Evolutionary conservation across 2,888 invertebrate genomes (phyloP).

Genomic region (Spodoptera exigua): DNA sequence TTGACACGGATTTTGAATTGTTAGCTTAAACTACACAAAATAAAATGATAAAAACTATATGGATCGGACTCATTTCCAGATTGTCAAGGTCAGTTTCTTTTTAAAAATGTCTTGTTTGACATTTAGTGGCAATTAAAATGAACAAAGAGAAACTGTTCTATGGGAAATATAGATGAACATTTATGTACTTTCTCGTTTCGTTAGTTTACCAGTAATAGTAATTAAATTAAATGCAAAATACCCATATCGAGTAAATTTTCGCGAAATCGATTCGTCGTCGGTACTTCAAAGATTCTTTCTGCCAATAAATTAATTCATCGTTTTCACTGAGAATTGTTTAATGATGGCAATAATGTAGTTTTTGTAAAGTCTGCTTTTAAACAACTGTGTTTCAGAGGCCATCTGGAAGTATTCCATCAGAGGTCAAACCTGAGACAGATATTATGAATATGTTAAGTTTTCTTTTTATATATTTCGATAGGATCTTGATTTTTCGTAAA

Average conservation of each 20-base stretch:
- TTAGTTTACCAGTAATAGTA: slow-evolving; percentile 2
- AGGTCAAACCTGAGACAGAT: too few relatives aligned
- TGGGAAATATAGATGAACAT: slow-evolving; percentile 22
- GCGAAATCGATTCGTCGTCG: slow-evolving; percentile 32
- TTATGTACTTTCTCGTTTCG: slow-evolving; percentile 32
- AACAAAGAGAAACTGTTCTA: slow-evolving; percentile 21
- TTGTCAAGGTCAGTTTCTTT: too few relatives aligned
- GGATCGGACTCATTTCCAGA: too few relatives aligned
- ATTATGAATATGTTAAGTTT: too few relatives aligned
- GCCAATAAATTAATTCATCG: slow-evolving; percentile 28
- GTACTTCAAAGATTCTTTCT: slow-evolving; percentile 37
- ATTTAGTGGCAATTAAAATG: background rate
- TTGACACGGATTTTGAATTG: too few relatives aligned
- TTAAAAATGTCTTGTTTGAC: too few relatives aligned
- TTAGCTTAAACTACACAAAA: too few relatives aligned
- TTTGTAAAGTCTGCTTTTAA: background rate
- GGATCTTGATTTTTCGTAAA: too few relatives aligned
- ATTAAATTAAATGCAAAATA: slow-evolving; percentile 39
- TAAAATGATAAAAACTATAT: too few relatives aligned
- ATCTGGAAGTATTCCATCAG: too few relatives aligned
- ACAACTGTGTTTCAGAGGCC: too few relatives aligned
- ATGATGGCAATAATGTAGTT: background rate
- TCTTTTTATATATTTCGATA: too few relatives aligned
- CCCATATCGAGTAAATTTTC: slow-evolving; percentile 43
- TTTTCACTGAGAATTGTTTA: slow-evolving; percentile 11